These are phyloP conservation scores for Lytechinus variegatus DNA, from an alignment of 35 echinoderm and acorn worm genomes.

Conservation along the genomic window DNA sequence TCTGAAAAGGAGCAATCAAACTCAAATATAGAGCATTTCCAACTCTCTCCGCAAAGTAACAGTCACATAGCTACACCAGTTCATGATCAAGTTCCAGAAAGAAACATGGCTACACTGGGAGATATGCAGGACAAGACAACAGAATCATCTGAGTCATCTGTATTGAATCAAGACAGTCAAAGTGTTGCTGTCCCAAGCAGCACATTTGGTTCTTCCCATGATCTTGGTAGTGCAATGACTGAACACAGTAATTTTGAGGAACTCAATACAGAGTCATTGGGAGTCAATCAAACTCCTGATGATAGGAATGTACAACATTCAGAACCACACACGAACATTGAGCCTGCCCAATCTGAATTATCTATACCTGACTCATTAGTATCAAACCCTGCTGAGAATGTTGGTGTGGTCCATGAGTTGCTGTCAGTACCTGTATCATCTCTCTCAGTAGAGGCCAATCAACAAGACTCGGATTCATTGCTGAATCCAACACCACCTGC, in stretches of 20 bases:
- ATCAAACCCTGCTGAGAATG: background rate
- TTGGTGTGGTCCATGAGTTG: conserved; percentile 11
- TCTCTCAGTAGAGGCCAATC: background rate
- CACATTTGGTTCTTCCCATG: background rate
- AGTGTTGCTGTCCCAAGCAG: background rate
- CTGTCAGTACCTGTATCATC: background rate
- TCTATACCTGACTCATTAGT: background rate
- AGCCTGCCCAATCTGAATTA: background rate
- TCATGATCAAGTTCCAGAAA: background rate
- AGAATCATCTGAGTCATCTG: background rate
- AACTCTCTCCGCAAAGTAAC: background rate
- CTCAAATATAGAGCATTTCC: background rate
- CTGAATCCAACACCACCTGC: background rate
- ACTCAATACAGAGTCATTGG: background rate
- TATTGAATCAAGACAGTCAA: background rate
- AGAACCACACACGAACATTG: background rate
- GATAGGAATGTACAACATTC: background rate
- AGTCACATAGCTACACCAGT: background rate
- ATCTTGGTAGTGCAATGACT: background rate
- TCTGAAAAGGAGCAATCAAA: background rate
- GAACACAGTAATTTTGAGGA: background rate
- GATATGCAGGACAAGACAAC: background rate
- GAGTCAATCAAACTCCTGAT: background rate
- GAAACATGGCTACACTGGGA: background rate
- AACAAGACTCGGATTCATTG: background rate